A percentile compares a stretch with the other conserved stretches of the same genome.
Evolutionary conservation across 2,888 invertebrate species (phyloP).

Genomic region (Pelosia muscerda): DNA sequence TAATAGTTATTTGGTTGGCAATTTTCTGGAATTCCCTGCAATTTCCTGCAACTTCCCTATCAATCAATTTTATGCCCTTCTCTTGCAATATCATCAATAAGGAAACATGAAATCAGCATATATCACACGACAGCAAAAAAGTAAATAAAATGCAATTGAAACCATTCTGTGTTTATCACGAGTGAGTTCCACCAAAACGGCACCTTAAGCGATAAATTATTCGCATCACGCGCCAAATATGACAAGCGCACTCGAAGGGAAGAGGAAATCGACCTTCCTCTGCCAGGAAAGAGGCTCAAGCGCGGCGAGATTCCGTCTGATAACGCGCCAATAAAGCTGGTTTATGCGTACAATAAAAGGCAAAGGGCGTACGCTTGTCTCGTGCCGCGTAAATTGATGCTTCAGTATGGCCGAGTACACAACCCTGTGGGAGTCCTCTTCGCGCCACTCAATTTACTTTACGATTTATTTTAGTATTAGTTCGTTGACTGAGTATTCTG

Average conservation of each 20-base stretch:
- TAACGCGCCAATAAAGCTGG: slow-evolving; percentile 62
- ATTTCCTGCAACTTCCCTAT: neutral
- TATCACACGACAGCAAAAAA: slow-evolving; percentile 19
- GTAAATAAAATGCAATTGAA: slow-evolving; percentile 35
- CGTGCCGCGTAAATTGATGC: slow-evolving; percentile 36
- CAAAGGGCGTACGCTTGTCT: slow-evolving; percentile 36
- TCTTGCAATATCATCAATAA: slow-evolving; percentile 22
- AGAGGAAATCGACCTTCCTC: slow-evolving; percentile 28
- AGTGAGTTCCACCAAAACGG: slow-evolving; percentile 34
- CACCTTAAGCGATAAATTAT: slow-evolving; percentile 44
- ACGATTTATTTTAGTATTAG: slow-evolving; percentile 41
- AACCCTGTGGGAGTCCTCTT: slow-evolving; percentile 33
- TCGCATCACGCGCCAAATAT: slow-evolving; percentile 43
- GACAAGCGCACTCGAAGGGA: slow-evolving; percentile 30
- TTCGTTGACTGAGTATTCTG: slow-evolving; percentile 24
- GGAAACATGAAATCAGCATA: slow-evolving; percentile 22
- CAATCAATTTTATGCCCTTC: slow-evolving; percentile 16
- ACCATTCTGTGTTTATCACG: slow-evolving; percentile 14
- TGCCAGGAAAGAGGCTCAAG: slow-evolving; percentile 25
- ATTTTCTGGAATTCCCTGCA: neutral
- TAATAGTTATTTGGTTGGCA: neutral
- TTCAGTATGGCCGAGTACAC: slow-evolving; percentile 16
- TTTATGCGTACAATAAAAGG: slow-evolving; percentile 63
- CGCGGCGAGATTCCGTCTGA: slow-evolving; percentile 47
- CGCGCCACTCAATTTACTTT: slow-evolving; percentile 35